Evolutionary conservation across 1,140 invertebrate species (phyloP), one percentile per base, ranked within the genome.

Genomic region (Solenopsis invicta): DNA sequence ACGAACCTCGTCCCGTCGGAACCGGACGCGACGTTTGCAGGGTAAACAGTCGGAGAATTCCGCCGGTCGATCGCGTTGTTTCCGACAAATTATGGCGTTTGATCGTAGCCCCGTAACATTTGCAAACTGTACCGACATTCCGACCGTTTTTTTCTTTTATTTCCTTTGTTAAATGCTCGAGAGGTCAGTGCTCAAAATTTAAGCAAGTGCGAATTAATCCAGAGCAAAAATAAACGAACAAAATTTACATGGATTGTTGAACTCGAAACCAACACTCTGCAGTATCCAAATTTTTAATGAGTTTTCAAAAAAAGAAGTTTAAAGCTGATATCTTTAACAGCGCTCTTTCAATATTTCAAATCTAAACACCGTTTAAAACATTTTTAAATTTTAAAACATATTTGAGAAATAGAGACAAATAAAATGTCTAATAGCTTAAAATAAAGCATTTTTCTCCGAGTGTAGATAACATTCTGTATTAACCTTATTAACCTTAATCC

Each of bases 11-110:
- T 56, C 45, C 21, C 24, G 61, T 12, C 18, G 37, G 29, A 48
- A 54, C 21, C 52, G 76, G 69, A 88, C 37, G 45, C 56, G 29
- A 50, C 41, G 62, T 45, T 88, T 86, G 41, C 85, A 87, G 16
- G 61, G 67, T 41, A 88, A 88, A 88, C 87, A 88, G 37, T 56
- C 24, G 37, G 56, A 54, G 45, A 87, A 87, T 87, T 86, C 52
- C 76, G 1, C 52, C 13, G 45, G 37, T 66, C 69, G 41, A 59
- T 82, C 69, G 45, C 59, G 50, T 88, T 88, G 74, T 88, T 87
- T 81, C 52, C 61, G 69, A 69, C 76, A 74, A 87, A 87, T 88
- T 88, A 87, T 21, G 52, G 9, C 24, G 45, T 81, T 87, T 82
- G 71, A 82, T 87, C 50, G 62, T 24, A 59, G 21, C 34, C 21